These are phyloP conservation scores for Tetramorium bicarinatum DNA, from an alignment of 2,888 invertebrate genomes.

Conservation along the genomic window DNA sequence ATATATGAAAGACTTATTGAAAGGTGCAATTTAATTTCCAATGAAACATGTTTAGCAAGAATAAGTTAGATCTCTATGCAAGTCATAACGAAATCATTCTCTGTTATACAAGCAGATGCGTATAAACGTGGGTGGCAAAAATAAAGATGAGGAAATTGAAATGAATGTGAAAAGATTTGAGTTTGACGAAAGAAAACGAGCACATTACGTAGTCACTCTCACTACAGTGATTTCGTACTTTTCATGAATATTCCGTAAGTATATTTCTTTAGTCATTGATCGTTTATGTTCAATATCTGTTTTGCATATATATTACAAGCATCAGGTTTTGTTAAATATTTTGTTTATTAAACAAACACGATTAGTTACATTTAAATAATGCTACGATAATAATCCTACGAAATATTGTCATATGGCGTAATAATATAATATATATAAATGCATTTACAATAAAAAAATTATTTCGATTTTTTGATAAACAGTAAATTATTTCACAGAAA, in stretches of 20 bases:
- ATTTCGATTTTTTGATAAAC: neutral
- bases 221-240: slow-evolving; percentile 30
- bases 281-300: slow-evolving; percentile 8
- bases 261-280: neutral
- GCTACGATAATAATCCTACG: neutral
- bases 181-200: slow-evolving; percentile 25
- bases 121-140: slow-evolving; percentile 2
- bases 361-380: neutral
- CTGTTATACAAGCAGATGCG: slow-evolving; percentile 7
- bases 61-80: neutral
- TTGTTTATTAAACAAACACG: neutral
- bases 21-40: neutral
- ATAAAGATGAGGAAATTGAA: slow-evolving; percentile 29
- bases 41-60: neutral
- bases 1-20: neutral
- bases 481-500: neutral
- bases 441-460: neutral
- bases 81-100: slow-evolving; percentile 8
- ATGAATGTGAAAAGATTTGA: slow-evolving; percentile 21
- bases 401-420: neutral
- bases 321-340: neutral
- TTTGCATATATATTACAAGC: neutral
- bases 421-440: slow-evolving; percentile 22
- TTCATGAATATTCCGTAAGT: slow-evolving; percentile 11
- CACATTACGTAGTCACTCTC: slow-evolving; percentile 39